Conservation (phyloP, 2,797 vertebrate species). For the Enteromius argenteus region DNA sequence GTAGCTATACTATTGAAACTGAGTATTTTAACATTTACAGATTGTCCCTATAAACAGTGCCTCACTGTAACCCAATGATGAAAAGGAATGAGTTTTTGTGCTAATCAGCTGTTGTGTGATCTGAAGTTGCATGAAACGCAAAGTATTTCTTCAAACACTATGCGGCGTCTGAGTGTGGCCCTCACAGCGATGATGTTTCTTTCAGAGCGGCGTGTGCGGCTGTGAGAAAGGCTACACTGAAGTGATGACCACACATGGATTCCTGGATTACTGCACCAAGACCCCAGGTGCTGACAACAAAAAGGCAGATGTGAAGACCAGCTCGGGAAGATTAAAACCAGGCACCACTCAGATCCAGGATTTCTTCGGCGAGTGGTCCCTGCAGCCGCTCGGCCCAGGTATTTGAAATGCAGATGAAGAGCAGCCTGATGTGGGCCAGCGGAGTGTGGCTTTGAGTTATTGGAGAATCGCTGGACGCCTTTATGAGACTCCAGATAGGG, state of each 20-base stretch:
- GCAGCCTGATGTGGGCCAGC: conserved; percentile 3
- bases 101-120: not conserved
- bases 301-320: conserved; percentile 96
- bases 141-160: not conserved
- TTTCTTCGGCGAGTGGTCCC: conserved; percentile 93
- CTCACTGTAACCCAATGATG: not conserved
- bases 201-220: conserved; percentile 92
- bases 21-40: not conserved
- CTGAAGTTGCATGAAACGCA: not conserved
- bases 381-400: conserved; percentile 96
- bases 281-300: conserved; percentile 91
- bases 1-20: not conserved
- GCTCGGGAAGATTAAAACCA: conserved; percentile 88
- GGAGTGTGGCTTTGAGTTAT: conserved; percentile 45
- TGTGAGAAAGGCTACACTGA: conserved; percentile 95
- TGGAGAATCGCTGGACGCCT: conserved; percentile 19
- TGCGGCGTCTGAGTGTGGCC: not conserved
- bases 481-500: conserved; percentile 47
- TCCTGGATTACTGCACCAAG: conserved; percentile 97
- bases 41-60: not conserved
- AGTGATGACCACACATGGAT: conserved; percentile 93
- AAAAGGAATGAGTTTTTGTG: not conserved
- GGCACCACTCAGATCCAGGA: conserved; percentile 90
- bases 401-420: conserved; percentile 64
- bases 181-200: not conserved